Conservation (phyloP, 2,113 vertebrate genomes). For the Hylia prasina region DNA sequence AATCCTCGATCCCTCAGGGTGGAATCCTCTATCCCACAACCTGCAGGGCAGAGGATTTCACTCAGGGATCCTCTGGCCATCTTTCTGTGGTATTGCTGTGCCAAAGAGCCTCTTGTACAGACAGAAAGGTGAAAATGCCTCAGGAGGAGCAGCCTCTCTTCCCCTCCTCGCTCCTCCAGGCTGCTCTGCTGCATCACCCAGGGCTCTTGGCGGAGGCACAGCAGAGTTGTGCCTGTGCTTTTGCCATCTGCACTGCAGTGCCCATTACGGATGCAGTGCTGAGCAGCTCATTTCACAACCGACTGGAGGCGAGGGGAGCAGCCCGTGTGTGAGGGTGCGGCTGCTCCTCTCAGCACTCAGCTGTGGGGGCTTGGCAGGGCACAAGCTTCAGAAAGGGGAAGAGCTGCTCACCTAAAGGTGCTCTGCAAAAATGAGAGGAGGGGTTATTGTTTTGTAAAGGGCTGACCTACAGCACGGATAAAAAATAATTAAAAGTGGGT, state of each 20-base stretch:
- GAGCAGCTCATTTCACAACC: conserved; percentile 60
- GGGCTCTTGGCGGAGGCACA: not conserved
- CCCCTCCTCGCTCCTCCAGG: not conserved
- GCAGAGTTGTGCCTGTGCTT: conserved; percentile 1
- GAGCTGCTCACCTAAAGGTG: not conserved
- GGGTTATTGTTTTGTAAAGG: not conserved
- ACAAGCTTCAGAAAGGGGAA: not conserved
- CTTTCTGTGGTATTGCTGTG: rapidly evolving
- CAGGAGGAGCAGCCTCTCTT: not conserved
- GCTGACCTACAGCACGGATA: not conserved
- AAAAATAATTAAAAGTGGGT: not conserved
- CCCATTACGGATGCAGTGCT: conserved; percentile 59
- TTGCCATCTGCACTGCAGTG: conserved; percentile 62
- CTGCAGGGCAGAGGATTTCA: not conserved
- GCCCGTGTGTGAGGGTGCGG: not conserved
- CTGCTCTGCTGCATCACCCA: not conserved
- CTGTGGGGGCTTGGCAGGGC: not conserved
- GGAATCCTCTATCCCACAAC: not conserved
- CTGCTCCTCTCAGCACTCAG: not conserved
- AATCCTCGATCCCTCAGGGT: not conserved
- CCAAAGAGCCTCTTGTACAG: not conserved
- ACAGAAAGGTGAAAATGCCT: not conserved
- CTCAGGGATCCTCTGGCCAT: not conserved
- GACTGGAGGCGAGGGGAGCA: conserved; percentile 25
- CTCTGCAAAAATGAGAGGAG: not conserved